Evolutionary conservation across 2,113 vertebrate species (phyloP), one percentile per base, ranked within the genome.

Genomic region (Mastomys natalensis): DNA sequence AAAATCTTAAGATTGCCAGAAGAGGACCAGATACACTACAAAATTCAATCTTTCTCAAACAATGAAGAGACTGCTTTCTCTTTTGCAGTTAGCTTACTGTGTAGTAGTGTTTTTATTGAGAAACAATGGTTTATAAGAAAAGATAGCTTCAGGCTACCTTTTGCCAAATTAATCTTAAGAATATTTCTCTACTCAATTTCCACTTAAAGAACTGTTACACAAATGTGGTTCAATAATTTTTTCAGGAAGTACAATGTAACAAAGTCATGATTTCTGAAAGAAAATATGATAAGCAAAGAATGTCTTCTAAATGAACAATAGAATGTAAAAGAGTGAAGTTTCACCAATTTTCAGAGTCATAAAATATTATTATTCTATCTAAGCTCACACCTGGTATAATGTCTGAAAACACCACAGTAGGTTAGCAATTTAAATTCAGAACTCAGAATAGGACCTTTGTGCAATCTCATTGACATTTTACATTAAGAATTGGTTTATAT

Each of bases 341-440:
- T 68, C 11, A 80, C 19, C 40, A 6, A 0, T 78, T 94, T 92
- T 58, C 4, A n/a, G 58, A 89, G 17, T 74, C 93, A 24, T 37
- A 93, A 66, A 86, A 4, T 21, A n/a, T 73, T 78, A 7, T 29
- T 45, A 89, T 78, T n/a, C 60, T 15, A 60, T 26, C 34, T 73
- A 15, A 90, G 12, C 9, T 45, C n/a, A 87, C 58, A 40, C 17
- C 24, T 16, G 24, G 4, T 87, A 2, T 16, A 72, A 3, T 37
- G 7, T 48, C 5, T 37, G 17, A 78, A 81, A 60, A 53, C 21
- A 81, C 31, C n/a, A 15, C 26, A 24, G 62, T 22, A 13, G 2
- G 22, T 95, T 37, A 70, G 26, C 66, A 80, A 93, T 68, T 91
- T 81, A 45, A 95, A 73, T 95, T 66, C 22, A 91, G 48, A 88